Evolutionary conservation across 2,113 vertebrate species (phyloP).

Genomic region (Suricata suricatta): DNA sequence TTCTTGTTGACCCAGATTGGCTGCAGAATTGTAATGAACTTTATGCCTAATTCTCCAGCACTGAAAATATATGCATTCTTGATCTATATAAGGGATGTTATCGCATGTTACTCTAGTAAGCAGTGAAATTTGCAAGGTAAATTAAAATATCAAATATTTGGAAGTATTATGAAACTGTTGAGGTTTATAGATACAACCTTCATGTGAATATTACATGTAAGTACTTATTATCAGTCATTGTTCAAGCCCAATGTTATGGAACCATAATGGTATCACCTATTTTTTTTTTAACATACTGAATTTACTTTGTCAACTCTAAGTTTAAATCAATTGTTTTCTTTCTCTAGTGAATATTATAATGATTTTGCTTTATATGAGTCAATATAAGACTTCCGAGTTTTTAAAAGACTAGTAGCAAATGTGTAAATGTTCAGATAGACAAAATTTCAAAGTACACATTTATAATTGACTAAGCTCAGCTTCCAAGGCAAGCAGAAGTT

Average conservation of each 20-base stretch:
- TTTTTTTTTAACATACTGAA: background rate
- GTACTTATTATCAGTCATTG: background rate
- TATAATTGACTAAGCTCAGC: background rate
- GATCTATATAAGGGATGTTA: background rate
- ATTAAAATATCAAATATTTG: background rate
- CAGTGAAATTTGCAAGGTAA: background rate
- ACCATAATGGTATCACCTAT: background rate
- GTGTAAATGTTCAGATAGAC: background rate
- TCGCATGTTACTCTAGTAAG: background rate
- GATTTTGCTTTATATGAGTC: background rate
- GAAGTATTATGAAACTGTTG: background rate
- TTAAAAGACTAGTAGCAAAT: background rate
- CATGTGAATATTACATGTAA: background rate
- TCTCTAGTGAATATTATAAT: background rate
- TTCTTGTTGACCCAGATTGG: background rate
- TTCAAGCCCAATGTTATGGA: background rate
- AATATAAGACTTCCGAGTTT: background rate
- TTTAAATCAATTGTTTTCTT: conserved; percentile 21
- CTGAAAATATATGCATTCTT: background rate
- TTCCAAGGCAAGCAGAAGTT: background rate
- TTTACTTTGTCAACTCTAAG: background rate
- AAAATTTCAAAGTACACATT: background rate
- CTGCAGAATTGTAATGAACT: background rate
- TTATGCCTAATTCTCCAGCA: background rate
- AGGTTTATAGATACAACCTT: background rate